Percentiles rank a stretch among this genome's conserved stretches.
Conservation (phyloP, 2,113 vertebrate genomes). For the Nibea coibor region DNA sequence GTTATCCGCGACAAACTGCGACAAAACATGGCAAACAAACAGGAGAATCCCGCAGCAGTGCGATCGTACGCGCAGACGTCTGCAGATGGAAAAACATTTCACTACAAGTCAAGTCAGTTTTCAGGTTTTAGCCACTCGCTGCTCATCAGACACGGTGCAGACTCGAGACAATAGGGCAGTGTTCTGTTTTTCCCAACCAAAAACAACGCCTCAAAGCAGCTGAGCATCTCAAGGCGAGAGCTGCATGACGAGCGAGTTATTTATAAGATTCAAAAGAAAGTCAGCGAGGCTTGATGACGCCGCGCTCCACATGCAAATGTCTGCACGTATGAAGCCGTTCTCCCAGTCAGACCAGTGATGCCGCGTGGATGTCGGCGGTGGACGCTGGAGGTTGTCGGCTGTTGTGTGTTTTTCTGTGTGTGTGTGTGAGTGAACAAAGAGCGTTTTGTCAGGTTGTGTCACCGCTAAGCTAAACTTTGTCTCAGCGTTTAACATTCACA, state of each 20-base stretch:
- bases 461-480: constrained; percentile 32
- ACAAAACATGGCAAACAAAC: not conserved
- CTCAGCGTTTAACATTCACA: constrained; percentile 42
- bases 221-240: constrained; percentile 12
- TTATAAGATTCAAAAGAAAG: constrained; percentile 32
- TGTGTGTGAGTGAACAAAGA: constrained; percentile 16
- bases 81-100: constrained; percentile 12
- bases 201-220: constrained; percentile 41
- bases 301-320: constrained; percentile 22
- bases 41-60: not conserved
- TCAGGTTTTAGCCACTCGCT: not conserved
- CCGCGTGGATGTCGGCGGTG: constrained; percentile 9
- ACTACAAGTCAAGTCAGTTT: no score
- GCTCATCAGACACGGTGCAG: constrained; percentile 16
- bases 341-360: not conserved
- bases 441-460: constrained; percentile 55
- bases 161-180: constrained; percentile 23
- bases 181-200: constrained; percentile 25
- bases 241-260: constrained; percentile 15
- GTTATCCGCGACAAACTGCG: not conserved
- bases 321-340: not conserved
- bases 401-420: not conserved
- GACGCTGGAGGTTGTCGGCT: constrained; percentile 25
- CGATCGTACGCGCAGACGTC: not conserved
- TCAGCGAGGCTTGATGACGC: constrained; percentile 13